A percentile compares a stretch with the other conserved stretches of the same genome.
These are phyloP conservation scores for Melospiza georgiana DNA, from an alignment of 2,113 vertebrate genomes.

Conservation along the genomic window DNA sequence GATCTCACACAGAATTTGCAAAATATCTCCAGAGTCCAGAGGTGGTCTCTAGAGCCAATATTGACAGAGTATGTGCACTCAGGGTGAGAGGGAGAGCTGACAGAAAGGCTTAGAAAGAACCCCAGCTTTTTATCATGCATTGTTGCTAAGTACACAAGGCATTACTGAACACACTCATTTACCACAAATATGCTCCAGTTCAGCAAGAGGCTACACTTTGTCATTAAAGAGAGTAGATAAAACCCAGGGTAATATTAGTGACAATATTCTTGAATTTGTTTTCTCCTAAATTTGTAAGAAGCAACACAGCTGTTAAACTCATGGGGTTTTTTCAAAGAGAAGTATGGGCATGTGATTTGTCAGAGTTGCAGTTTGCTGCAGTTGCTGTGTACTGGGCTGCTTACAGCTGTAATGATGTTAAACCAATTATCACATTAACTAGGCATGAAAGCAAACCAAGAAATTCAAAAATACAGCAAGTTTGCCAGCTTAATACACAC, in stretches of 20 bases:
- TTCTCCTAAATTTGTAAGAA: background rate
- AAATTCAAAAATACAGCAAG: background rate
- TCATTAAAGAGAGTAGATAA: background rate
- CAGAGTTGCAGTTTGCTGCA: background rate
- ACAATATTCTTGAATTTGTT: background rate
- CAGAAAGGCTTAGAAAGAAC: background rate
- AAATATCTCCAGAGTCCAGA: background rate
- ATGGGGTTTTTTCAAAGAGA: background rate
- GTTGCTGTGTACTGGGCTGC: background rate
- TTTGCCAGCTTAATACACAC: background rate
- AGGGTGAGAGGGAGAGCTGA: background rate
- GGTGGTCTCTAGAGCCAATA: background rate
- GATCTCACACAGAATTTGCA: background rate
- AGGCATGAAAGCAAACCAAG: constrained; percentile 18
- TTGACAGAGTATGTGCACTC: background rate
- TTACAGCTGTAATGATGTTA: background rate
- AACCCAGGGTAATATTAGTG: background rate
- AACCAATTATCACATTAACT: background rate
- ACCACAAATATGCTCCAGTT: background rate
- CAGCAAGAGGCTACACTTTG: background rate
- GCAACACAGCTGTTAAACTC: background rate
- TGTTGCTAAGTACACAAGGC: background rate
- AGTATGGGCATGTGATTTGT: background rate
- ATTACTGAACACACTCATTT: background rate
- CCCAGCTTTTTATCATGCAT: background rate